Base-by-base conservation (phyloP, 2,888 invertebrate species). In the Xanthia icteritia region DNA sequence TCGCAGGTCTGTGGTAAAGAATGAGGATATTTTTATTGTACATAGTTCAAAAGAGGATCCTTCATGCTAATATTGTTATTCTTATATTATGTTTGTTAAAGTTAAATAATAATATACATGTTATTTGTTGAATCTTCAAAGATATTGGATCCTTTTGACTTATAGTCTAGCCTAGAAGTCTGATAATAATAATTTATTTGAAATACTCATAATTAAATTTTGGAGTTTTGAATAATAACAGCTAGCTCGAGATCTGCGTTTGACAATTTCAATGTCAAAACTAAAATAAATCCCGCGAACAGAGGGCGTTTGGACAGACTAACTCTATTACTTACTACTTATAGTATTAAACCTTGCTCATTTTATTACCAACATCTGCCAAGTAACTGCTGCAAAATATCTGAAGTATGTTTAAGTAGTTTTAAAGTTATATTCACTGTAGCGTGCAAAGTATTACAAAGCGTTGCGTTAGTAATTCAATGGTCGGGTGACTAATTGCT, bases 401-500 rank as follows among this genome's bases (percentile, higher is more conserved):
- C 54, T 64, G 17, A 66, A 77, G 68, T 69, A 60, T 80, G 36
- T 61, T 63, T 61, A 54, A 63, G 15, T 69, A 27, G 31, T 39
- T 76, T 63, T 58, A 48, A 58, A 56, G 66, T 72, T 63, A 48
- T 63, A 69, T 65, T 85, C 77, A 64, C 63, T 79, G 81, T 83
- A 81, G 67, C 82, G 77, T 77, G 79, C 67, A 79, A 78, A 83
- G 66, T 69, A 73, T 83, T 81, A 83, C 70, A 75, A 63, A 73
- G 58, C 58, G 76, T 87, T 86, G 79, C 86, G 74, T 73, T 84
- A 81, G 76, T 61, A 67, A 68, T 77, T 84, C 73, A 83, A 86
- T 87, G 83, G 73, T 70, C 23, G 64, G 75, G 69, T 84, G 86
- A 82, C 73, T 88, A 87, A 87, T 87, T 84, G 82, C 84, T 74